Evolutionary conservation across 2,797 vertebrate genomes (phyloP).

Genomic region (Hozukius guyotensis): DNA sequence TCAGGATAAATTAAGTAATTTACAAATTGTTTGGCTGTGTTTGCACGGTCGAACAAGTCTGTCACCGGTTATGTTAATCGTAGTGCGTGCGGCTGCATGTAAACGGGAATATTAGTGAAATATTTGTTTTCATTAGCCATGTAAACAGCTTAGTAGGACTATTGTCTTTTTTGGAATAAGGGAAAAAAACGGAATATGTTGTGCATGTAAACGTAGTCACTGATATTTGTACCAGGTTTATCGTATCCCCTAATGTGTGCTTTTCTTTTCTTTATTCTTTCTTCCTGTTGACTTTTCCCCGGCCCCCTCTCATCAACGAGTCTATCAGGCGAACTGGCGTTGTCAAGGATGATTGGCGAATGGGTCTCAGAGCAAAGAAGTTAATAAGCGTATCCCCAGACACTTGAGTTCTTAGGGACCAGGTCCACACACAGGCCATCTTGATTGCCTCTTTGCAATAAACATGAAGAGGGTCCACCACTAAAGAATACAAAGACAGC

Average conservation of each 20-base stretch:
- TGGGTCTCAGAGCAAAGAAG: slow-evolving; percentile 37
- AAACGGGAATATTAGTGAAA: too few relatives aligned
- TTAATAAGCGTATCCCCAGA: slow-evolving; percentile 52
- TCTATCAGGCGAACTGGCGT: slow-evolving; percentile 43
- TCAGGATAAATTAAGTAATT: too few relatives aligned
- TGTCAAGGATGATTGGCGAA: slow-evolving; percentile 54
- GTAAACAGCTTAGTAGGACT: too few relatives aligned
- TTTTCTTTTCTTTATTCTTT: slow-evolving; percentile 12
- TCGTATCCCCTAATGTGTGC: slow-evolving; percentile 10
- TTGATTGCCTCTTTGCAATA: slow-evolving; percentile 68
- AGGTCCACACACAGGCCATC: slow-evolving; percentile 38
- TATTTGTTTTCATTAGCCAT: too few relatives aligned
- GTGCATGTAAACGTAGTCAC: neutral
- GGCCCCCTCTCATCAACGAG: slow-evolving; percentile 31
- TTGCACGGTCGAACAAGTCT: too few relatives aligned
- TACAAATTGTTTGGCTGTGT: too few relatives aligned
- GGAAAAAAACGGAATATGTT: too few relatives aligned
- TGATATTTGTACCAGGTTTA: slow-evolving; percentile 22
- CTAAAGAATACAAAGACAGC: slow-evolving; percentile 63
- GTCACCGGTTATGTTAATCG: too few relatives aligned
- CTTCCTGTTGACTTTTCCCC: slow-evolving; percentile 24
- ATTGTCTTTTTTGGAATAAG: too few relatives aligned
- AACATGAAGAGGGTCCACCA: slow-evolving; percentile 58
- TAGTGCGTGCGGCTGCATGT: too few relatives aligned
- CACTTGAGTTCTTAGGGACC: slow-evolving; percentile 44